Percentiles rank a stretch among this genome's conserved stretches.
Evolutionary conservation across 2,888 invertebrate genomes (phyloP).

Genomic region (Nymphalis urticae): DNA sequence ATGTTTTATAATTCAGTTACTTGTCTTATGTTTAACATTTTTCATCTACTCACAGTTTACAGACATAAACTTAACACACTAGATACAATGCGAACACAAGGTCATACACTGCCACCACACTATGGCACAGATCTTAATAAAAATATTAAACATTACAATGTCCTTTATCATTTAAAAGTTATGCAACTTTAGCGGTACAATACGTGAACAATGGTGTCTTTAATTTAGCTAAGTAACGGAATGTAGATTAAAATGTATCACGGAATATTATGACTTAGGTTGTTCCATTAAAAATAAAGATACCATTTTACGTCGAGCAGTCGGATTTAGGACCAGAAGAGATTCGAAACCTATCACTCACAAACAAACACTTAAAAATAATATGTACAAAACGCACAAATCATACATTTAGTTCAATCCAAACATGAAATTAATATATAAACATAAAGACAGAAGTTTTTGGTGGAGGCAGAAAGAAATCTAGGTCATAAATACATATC

Average conservation of each 20-base stretch:
- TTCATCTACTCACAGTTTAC: conserved; percentile 71
- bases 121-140: conserved; percentile 79
- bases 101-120: conserved; percentile 71
- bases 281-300: conserved; percentile 32
- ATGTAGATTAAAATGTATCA: conserved; percentile 13
- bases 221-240: conserved; percentile 24
- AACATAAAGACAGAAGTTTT: conserved; percentile 52
- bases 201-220: conserved; percentile 30
- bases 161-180: conserved; percentile 47
- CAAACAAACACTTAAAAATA: conserved; percentile 78
- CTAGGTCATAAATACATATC: conserved; percentile 56
- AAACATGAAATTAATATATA: conserved; percentile 49
- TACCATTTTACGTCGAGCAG: conserved; percentile 50
- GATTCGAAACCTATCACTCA: conserved; percentile 79
- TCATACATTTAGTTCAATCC: conserved; percentile 67
- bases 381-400: conserved; percentile 78
- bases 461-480: conserved; percentile 54
- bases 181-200: conserved; percentile 19
- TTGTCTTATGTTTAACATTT: conserved; percentile 61
- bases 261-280: conserved; percentile 9
- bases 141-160: conserved; percentile 59
- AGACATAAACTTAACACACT: conserved; percentile 70
- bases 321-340: conserved; percentile 65
- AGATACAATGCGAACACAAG: conserved; percentile 70
- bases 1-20: conserved; percentile 52